Evolutionary conservation across 1,140 invertebrate genomes (phyloP).

Genomic region (Diorhabda sublineata): DNA sequence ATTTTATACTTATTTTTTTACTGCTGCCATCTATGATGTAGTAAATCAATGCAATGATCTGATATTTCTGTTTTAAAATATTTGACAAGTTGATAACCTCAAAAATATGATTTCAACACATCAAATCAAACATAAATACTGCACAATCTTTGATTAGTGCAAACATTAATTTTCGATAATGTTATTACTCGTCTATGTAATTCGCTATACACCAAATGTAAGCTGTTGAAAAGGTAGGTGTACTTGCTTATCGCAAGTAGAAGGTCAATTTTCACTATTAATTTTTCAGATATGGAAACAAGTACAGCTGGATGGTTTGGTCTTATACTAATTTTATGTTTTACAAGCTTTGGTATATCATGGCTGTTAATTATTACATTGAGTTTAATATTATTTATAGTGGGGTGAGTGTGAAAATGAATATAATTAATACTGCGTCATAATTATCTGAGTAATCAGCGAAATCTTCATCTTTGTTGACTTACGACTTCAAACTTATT

Average conservation of each 20-base stretch:
- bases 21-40: no score
- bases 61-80: not conserved
- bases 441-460: not conserved
- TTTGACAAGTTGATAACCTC: not conserved
- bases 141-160: not conserved
- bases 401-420: conserved; percentile 36
- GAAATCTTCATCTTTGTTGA: not conserved
- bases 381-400: conserved; percentile 34
- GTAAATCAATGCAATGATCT: no score
- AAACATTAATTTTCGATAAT: not conserved
- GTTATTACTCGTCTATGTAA: not conserved
- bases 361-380: conserved; percentile 33
- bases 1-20: no score
- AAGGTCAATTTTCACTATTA: not conserved
- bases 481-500: no score
- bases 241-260: not conserved
- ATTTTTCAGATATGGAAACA: conserved; percentile 22
- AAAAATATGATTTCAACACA: not conserved
- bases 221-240: not conserved
- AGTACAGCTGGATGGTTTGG: conserved; percentile 35
- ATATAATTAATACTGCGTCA: not conserved
- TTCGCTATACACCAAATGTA: not conserved
- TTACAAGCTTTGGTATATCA: conserved; percentile 39
- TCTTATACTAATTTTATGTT: conserved; percentile 37
- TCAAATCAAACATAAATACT: not conserved